Percentiles rank a stretch among this genome's conserved stretches.
phyloP scores from a whole-genome alignment of 2,888 invertebrate species.

The Muscina levida region DNA sequence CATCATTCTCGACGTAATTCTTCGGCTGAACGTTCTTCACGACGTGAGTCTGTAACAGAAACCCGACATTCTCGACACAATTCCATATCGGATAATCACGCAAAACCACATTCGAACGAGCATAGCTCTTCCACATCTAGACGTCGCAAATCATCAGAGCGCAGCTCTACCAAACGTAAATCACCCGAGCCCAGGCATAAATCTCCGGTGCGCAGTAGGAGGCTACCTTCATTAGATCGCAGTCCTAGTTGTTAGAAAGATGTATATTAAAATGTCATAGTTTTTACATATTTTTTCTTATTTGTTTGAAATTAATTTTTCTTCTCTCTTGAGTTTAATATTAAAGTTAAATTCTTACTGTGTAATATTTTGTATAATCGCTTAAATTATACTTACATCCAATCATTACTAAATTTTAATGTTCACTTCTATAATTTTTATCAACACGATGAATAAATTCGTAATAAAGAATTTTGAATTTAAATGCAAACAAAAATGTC shows the following conservation, averaged over 20 bases:
- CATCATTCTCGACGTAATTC: slow-evolving; percentile 43
- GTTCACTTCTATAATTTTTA: neutral
- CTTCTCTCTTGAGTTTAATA: slow-evolving; percentile 10
- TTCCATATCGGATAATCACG: slow-evolving; percentile 15
- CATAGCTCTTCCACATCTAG: neutral
- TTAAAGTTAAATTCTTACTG: neutral
- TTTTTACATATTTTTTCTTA: neutral
- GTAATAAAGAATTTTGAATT: slow-evolving; percentile 12
- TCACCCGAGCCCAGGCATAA: slow-evolving; percentile 34
- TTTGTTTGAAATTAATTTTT: neutral
- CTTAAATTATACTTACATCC: slow-evolving; percentile 29
- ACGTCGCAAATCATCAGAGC: slow-evolving; percentile 41
- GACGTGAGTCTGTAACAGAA: slow-evolving; percentile 15
- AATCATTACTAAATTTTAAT: slow-evolving; percentile 1
- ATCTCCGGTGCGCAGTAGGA: slow-evolving; percentile 27
- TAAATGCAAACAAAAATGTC: no score
- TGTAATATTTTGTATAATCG: slow-evolving; percentile 20
- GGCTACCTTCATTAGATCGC: slow-evolving; percentile 46
- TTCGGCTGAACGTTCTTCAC: slow-evolving; percentile 12
- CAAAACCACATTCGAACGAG: slow-evolving; percentile 33
- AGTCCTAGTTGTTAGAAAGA: slow-evolving; percentile 51
- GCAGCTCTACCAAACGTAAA: slow-evolving; percentile 18
- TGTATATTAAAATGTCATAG: neutral
- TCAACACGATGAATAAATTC: slow-evolving; percentile 13
- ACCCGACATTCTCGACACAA: slow-evolving; percentile 16